Percentiles rank a stretch among this genome's conserved stretches.
These are phyloP conservation scores for Atta cephalotes DNA, from an alignment of 1,140 invertebrate species.

Conservation along the genomic window DNA sequence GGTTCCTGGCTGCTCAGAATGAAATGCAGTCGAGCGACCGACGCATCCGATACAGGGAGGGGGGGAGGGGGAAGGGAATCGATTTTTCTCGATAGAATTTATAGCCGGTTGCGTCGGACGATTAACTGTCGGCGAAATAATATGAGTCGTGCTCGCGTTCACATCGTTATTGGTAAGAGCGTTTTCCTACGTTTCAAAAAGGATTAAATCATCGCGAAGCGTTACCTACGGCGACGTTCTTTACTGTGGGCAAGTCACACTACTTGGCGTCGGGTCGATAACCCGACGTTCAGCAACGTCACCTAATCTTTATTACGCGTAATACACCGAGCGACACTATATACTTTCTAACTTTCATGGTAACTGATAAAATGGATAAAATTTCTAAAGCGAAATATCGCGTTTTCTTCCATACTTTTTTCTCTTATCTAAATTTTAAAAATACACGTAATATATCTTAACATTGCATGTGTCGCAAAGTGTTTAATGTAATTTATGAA, in stretches of 20 bases:
- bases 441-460: not conserved
- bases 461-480: not conserved
- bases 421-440: not conserved
- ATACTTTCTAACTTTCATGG: conserved; percentile 13
- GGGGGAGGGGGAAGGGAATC: too few species aligned
- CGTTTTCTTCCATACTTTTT: not conserved
- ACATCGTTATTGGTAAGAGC: conserved; percentile 31
- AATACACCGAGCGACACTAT: conserved; percentile 20
- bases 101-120: conserved; percentile 22
- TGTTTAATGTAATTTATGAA: not conserved
- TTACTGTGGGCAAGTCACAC: conserved; percentile 7
- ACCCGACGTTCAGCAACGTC: conserved; percentile 29
- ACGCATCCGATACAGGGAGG: conserved; percentile 1
- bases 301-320: conserved; percentile 49
- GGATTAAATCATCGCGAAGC: conserved; percentile 20
- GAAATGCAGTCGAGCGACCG: conserved; percentile 61
- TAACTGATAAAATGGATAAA: not conserved
- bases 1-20: conserved; percentile 57
- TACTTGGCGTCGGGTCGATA: conserved; percentile 34
- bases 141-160: not conserved
- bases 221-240: conserved; percentile 28
- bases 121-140: conserved; percentile 63
- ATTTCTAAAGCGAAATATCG: conserved; percentile 2
- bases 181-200: conserved; percentile 44
- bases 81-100: conserved; percentile 61